Evolutionary conservation across 1,140 invertebrate genomes (phyloP).

Genomic region (Drosophila cardini): DNA sequence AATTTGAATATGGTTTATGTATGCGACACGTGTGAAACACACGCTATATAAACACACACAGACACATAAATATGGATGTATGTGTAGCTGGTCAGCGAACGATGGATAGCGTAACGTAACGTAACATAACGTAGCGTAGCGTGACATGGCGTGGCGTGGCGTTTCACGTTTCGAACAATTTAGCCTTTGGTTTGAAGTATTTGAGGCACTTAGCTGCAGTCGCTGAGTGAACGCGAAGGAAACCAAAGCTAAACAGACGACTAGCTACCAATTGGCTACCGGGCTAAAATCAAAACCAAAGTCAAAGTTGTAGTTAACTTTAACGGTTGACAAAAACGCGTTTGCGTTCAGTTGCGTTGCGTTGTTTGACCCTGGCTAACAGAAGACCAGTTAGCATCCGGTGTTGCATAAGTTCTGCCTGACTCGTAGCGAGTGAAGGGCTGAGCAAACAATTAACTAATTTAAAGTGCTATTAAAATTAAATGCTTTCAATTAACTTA

Average conservation of each 20-base stretch:
- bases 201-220: conserved; percentile 57
- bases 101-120: conserved; percentile 64
- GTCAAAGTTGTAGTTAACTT: conserved; percentile 10
- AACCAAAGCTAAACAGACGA: conserved; percentile 65
- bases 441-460: conserved; percentile 69
- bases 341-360: too few relatives aligned
- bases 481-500: conserved; percentile 80
- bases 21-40: conserved; percentile 41
- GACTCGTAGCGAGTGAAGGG: conserved; percentile 24
- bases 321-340: neutral
- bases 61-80: neutral
- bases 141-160: conserved; percentile 50
- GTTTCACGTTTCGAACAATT: conserved; percentile 3
- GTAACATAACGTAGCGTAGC: conserved; percentile 57
- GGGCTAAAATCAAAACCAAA: conserved; percentile 14
- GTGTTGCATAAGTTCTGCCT: conserved; percentile 44
- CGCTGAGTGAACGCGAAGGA: conserved; percentile 69
- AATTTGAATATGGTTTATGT: conserved; percentile 77
- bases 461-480: conserved; percentile 82
- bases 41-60: conserved; percentile 26
- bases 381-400: conserved; percentile 15
- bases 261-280: conserved; percentile 5
- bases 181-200: conserved; percentile 43
- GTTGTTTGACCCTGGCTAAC: neutral
- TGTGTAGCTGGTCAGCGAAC: conserved; percentile 52